Percentiles rank a stretch among this genome's conserved stretches.
phyloP scores from a whole-genome alignment of 2,113 vertebrate species.

The Smithornis capensis region DNA sequence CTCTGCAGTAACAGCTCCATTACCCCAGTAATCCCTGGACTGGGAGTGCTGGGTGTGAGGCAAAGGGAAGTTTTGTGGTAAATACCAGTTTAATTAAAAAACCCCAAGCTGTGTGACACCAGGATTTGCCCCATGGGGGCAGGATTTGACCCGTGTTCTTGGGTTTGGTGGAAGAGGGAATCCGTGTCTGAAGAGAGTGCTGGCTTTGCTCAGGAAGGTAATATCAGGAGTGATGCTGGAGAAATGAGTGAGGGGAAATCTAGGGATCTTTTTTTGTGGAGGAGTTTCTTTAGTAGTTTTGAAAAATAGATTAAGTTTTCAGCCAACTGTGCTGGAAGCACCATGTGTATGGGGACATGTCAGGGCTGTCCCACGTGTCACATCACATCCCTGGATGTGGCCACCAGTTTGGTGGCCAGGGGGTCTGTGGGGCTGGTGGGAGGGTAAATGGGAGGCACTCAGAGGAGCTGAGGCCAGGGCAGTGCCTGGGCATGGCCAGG shows the following conservation, averaged over 20 bases:
- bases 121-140: not conserved
- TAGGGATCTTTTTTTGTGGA: not conserved
- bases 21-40: not conserved
- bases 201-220: not conserved
- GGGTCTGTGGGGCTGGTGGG: not conserved
- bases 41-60: not conserved
- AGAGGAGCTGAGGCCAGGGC: not conserved
- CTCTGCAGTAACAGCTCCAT: not conserved
- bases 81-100: not conserved
- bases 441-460: not conserved
- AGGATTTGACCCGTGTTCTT: not conserved
- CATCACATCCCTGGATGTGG: not conserved
- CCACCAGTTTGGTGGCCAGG: not conserved
- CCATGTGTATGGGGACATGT: fast-evolving
- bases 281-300: not conserved
- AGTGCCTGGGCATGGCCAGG: not conserved
- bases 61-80: not conserved
- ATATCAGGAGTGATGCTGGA: not conserved
- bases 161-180: not conserved
- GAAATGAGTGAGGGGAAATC: not conserved
- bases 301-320: not conserved
- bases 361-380: fast-evolving
- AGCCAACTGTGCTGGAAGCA: not conserved
- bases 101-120: not conserved
- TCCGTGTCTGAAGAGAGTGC: not conserved